Evolutionary conservation across 2,113 vertebrate species (phyloP).

Genomic region (Rhea pennata): DNA sequence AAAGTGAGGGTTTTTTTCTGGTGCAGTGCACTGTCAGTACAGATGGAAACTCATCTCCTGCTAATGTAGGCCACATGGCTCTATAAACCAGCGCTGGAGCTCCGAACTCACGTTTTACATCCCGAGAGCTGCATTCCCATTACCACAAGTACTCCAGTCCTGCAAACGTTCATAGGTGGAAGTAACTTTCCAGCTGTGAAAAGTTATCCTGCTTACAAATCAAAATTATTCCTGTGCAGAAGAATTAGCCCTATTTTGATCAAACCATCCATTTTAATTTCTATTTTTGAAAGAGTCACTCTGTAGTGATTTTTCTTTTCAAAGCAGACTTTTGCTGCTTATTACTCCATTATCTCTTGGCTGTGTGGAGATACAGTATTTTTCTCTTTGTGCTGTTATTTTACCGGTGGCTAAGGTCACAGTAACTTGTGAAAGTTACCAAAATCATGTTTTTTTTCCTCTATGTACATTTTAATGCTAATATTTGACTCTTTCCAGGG

Average conservation of each 20-base stretch:
- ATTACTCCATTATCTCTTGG: slow-evolving; percentile 32
- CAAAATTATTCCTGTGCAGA: background rate
- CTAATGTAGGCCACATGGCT: background rate
- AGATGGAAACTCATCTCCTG: too few relatives aligned
- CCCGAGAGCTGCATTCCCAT: background rate
- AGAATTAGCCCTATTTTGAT: background rate
- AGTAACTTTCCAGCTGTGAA: background rate
- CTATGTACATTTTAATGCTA: slow-evolving; percentile 40
- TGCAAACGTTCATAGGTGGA: background rate
- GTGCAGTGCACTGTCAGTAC: background rate
- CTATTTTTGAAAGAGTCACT: slow-evolving; percentile 4
- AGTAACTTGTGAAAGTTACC: slow-evolving; percentile 37
- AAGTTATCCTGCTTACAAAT: background rate
- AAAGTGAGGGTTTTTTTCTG: background rate
- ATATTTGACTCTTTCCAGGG: slow-evolving; percentile 43
- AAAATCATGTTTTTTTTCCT: slow-evolving; percentile 46
- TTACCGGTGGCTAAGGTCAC: slow-evolving; percentile 49
- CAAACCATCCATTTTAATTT: slow-evolving; percentile 47
- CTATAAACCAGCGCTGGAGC: background rate
- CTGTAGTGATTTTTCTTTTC: background rate
- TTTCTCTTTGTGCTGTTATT: slow-evolving; percentile 17
- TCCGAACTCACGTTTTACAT: accelerated
- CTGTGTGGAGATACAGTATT: background rate
- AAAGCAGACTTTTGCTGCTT: background rate
- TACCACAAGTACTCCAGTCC: background rate